Base-by-base conservation (phyloP, 2,888 invertebrate species). In the Diabrotica balteata region DNA sequence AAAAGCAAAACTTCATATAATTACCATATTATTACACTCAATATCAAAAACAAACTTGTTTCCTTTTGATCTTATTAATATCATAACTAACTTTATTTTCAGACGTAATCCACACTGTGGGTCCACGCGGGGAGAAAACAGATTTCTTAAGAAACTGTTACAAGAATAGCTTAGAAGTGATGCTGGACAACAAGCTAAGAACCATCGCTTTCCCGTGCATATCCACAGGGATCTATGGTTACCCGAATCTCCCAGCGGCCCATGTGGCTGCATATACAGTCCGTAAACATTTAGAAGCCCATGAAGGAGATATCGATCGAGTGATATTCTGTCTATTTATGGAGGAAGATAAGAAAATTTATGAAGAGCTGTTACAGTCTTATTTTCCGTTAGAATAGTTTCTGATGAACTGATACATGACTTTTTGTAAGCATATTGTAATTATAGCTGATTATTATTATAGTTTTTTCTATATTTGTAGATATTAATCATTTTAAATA, bases 91-190 rank as follows among this genome's bases (percentile, higher is more conserved):
- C 32, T 63, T 53, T 17, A 42, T 63, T 87, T 88, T 52, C 85
- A 95, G 95, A 93, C 86, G 89, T 96, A 0, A 94, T 96, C 73
- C 95, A 95, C 80, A 95, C 96, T 7, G 96, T 96, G 17, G 96
- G 96, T 0, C 96, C 96, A 1, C 87, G 88, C 78, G 92, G 93
- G 54, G 91, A 92, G 70, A 88, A 91, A 6, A 87, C 89, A 7
- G 82, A 86, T 0, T 84, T 87, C 53, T 86, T 96, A 7, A 82
- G 85, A 63, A 87, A 88, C 0, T 94, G 94, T 80, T 96, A 96
- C 79, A 84, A 86, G 63, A 90, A 88, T 17, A 88, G 90, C 77
- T 84, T 96, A 0, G 81, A 88, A 0, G 72, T 90, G 11, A 87
- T 88, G 63, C 78, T 84, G 10, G 82, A 87, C 45, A 86, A 91